phyloP scores from a whole-genome alignment of 2,113 vertebrate genomes.

The Tetraodon nigroviridis region DNA sequence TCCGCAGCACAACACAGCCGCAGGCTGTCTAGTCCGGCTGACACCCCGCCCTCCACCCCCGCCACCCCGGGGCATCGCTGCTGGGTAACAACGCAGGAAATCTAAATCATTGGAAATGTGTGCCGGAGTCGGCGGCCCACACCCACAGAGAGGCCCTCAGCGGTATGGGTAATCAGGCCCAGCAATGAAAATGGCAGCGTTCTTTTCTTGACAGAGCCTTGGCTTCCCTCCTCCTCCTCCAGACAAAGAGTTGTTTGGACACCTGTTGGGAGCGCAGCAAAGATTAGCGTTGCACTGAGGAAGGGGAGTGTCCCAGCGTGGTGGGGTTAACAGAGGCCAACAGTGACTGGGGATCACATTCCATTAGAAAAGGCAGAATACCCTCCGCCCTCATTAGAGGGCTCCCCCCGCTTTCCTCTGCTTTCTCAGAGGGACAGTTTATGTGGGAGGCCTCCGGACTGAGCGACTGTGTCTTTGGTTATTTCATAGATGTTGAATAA shows the following conservation, averaged over 20 bases:
- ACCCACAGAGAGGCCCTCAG: slow-evolving; percentile 75
- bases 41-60: slow-evolving; percentile 38
- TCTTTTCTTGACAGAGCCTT: slow-evolving; percentile 71
- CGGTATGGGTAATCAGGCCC: slow-evolving; percentile 88
- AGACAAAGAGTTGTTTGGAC: slow-evolving; percentile 88
- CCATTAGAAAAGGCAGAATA: slow-evolving; percentile 68
- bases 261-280: slow-evolving; percentile 81
- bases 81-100: slow-evolving; percentile 75
- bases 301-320: slow-evolving; percentile 53
- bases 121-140: slow-evolving; percentile 61
- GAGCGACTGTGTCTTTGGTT: slow-evolving; percentile 32
- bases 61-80: slow-evolving; percentile 52
- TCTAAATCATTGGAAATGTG: slow-evolving; percentile 72
- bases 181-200: slow-evolving; percentile 79
- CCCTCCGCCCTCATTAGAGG: slow-evolving; percentile 25
- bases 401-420: slow-evolving; percentile 26
- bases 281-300: slow-evolving; percentile 70
- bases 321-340: slow-evolving; percentile 77
- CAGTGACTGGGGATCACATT: slow-evolving; percentile 78
- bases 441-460: slow-evolving; percentile 41
- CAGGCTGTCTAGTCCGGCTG: slow-evolving; percentile 70
- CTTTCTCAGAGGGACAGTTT: slow-evolving; percentile 48
- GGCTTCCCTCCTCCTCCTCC: slow-evolving; percentile 64
- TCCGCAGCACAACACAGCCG: slow-evolving; percentile 49
- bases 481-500: slow-evolving; percentile 27